phyloP scores from a whole-genome alignment of 2,888 invertebrate genomes.

The Parnassius apollo region DNA sequence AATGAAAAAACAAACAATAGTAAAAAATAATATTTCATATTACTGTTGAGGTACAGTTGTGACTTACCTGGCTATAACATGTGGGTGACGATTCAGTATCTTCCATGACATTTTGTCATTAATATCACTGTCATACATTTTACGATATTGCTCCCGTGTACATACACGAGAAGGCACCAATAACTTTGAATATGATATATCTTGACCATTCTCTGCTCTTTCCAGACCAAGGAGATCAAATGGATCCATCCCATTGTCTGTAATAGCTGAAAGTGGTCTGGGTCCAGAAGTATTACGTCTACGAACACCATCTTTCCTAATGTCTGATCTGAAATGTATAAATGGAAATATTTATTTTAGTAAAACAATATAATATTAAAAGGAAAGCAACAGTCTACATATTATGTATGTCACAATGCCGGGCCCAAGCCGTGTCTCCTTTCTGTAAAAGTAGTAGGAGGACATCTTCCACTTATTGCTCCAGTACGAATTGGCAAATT shows the following conservation, averaged over 20 bases:
- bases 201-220: constrained; percentile 91
- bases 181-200: constrained; percentile 93
- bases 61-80: constrained; percentile 81
- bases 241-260: constrained; percentile 91
- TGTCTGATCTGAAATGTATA: constrained; percentile 69
- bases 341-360: not conserved
- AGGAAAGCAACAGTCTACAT: too few relatives aligned
- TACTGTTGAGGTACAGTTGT: not conserved
- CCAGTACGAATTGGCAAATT: too few relatives aligned
- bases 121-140: constrained; percentile 73
- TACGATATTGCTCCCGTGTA: constrained; percentile 69
- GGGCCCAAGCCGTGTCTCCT: not conserved
- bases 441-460: not conserved
- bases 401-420: not conserved
- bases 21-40: too few relatives aligned
- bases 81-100: constrained; percentile 69
- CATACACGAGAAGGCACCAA: constrained; percentile 86
- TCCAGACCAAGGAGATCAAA: constrained; percentile 93
- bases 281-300: constrained; percentile 91
- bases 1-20: constrained; percentile 4
- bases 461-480: too few relatives aligned
- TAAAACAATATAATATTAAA: too few relatives aligned
- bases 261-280: constrained; percentile 90
- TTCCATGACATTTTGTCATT: constrained; percentile 70
- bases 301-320: constrained; percentile 86